Conservation (phyloP, 2,113 vertebrate species). For the Picathartes gymnocephalus region DNA sequence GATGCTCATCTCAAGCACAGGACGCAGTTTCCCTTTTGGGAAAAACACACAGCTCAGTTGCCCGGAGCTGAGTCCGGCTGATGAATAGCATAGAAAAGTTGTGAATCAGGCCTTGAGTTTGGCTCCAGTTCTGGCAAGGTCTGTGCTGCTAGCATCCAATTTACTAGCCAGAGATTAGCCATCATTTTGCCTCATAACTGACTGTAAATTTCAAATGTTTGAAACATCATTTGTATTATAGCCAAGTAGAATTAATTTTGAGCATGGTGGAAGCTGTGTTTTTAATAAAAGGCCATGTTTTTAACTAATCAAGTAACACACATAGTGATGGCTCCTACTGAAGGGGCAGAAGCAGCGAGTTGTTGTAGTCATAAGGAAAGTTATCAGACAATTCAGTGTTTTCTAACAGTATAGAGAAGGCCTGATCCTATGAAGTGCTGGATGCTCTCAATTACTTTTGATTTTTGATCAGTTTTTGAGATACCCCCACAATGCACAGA, state of each 20-base stretch:
- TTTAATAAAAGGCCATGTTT: constrained; percentile 44
- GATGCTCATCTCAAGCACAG: not conserved
- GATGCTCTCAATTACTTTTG: not conserved
- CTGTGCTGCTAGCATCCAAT: not conserved
- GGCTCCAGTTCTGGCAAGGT: not conserved
- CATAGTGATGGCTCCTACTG: not conserved
- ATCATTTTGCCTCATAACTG: not conserved
- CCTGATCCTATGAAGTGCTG: not conserved
- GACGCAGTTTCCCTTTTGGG: not conserved
- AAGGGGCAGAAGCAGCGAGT: constrained; percentile 7
- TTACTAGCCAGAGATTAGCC: not conserved
- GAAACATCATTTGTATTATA: not conserved
- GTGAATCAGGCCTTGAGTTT: not conserved
- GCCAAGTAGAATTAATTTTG: not conserved
- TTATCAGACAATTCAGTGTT: not conserved
- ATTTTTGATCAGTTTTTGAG: not conserved
- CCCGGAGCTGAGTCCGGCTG: not conserved
- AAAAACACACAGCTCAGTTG: not conserved
- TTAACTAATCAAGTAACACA: constrained; percentile 42
- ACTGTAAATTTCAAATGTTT: not conserved
- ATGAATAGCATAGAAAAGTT: not conserved
- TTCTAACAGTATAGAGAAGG: not conserved
- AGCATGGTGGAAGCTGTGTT: not conserved
- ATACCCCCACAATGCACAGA: not conserved
- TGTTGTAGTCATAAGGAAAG: constrained; percentile 1